Evolutionary conservation across 1,140 invertebrate genomes (phyloP).

Genomic region (Trachymyrmex cornetzi): DNA sequence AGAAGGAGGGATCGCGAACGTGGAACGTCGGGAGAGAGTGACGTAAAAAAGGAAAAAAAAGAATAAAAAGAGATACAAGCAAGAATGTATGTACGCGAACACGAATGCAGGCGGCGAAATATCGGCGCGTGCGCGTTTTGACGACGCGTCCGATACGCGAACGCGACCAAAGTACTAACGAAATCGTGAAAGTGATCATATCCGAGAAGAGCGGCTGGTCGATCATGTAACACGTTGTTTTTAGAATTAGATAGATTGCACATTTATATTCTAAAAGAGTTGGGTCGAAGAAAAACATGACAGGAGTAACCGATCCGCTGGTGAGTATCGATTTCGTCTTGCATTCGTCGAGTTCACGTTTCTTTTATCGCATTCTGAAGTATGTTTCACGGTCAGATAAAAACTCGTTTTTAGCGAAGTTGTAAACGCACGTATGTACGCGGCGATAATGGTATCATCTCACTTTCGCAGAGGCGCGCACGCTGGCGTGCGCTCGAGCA

Average conservation of each 20-base stretch:
- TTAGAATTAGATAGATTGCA: constrained; percentile 28
- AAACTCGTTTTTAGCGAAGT: constrained; percentile 33
- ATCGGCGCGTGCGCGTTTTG: constrained; percentile 12
- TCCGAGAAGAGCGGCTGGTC: not conserved
- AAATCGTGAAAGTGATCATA: not conserved
- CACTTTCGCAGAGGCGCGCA: not conserved
- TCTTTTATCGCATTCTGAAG: not conserved
- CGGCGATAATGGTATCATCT: not conserved
- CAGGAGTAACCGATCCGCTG: constrained; percentile 54
- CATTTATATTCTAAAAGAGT: not conserved
- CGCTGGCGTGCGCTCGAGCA: no score
- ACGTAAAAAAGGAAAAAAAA: constrained; percentile 10
- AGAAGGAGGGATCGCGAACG: constrained; percentile 7
- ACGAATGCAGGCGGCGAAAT: not conserved
- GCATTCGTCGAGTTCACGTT: constrained; percentile 5
- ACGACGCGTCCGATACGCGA: not conserved
- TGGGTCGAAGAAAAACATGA: constrained; percentile 52
- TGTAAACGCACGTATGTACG: constrained; percentile 38
- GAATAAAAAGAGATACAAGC: not conserved
- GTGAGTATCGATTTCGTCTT: constrained; percentile 63
- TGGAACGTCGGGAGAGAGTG: constrained; percentile 3
- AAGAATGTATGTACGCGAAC: not conserved
- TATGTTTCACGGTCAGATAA: constrained; percentile 9
- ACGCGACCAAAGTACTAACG: not conserved
- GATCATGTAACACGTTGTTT: not conserved